A percentile compares a stretch with the other conserved stretches of the same genome.
Evolutionary conservation across 2,797 vertebrate genomes (phyloP).

Genomic region (Micrastur ruficollis): DNA sequence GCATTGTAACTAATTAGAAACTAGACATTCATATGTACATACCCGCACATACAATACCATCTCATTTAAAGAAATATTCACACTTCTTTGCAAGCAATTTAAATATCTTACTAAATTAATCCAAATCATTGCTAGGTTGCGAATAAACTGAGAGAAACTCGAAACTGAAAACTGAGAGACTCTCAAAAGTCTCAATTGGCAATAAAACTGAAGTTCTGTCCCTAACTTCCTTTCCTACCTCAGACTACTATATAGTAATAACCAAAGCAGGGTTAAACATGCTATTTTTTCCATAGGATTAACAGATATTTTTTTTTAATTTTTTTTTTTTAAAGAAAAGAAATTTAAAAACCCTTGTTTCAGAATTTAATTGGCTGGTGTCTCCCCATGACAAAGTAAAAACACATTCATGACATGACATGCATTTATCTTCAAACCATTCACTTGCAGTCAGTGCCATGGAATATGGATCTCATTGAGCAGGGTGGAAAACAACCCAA

Average conservation of each 20-base stretch:
- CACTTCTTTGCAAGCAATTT: not conserved
- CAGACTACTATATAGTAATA: not conserved
- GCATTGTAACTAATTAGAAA: not conserved
- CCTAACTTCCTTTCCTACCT: not conserved
- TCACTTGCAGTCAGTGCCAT: conserved; percentile 17
- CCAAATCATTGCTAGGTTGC: not conserved
- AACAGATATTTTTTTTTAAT: too few species aligned
- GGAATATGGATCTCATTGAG: conserved; percentile 65
- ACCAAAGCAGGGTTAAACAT: not conserved
- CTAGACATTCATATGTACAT: fast-evolving
- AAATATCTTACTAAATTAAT: not conserved
- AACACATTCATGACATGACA: conserved; percentile 37
- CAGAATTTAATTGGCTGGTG: conserved; percentile 23
- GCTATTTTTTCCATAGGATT: not conserved
- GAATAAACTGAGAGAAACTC: not conserved
- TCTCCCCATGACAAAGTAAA: conserved; percentile 35
- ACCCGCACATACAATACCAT: not conserved
- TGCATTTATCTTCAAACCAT: conserved; percentile 40
- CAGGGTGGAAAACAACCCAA: conserved; percentile 45
- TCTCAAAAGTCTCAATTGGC: not conserved
- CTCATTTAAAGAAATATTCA: not conserved
- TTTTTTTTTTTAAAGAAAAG: not conserved
- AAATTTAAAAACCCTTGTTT: not conserved
- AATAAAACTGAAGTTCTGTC: not conserved
- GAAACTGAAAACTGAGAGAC: not conserved